Base-by-base conservation (phyloP, 2,888 invertebrate genomes). In the Plebejus anna region DNA sequence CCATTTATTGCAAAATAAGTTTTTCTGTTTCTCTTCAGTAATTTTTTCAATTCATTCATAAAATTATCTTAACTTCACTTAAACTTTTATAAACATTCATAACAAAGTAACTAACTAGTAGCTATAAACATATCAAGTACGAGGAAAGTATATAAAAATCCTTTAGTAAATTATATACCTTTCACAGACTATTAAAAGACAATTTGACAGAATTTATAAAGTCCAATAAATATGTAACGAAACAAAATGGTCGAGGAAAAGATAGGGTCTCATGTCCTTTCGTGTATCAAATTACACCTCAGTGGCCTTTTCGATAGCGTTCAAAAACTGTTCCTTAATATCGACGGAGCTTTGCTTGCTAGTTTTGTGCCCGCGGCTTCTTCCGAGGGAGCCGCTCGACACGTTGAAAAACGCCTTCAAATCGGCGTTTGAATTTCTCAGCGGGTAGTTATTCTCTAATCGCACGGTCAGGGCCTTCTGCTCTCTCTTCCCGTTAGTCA, bases 221-320 rank as follows among this genome's bases (percentile, higher is more conserved):
- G 16, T 13, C 7, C 66, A 2, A 36, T 13, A 13, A 66, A 66
- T 66, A 16, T 32, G 66, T 13, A 66, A 36, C 66, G 32, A 66
- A 66, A 66, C 11, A 9, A 6, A 66, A 66, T 36, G 32, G 32
- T 13, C 13, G 5, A 32, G 4, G 66, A 13, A 47, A 72, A 47
- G 22, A 22, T 22, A 22, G 22, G 22, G 22, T 22, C 22, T 47
- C 47, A 28, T 72, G 28, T 72, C 47, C 16, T n/a, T 32, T 22
- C 55, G 36, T 32, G 36, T 7, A 51, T 13, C n/a, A 28, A 78
- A 76, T 94, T 95, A 97, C 91, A 97, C 97, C 94, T 97, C 97
- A 80, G 97, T 97, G 76, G 97, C 97, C 82, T 97, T 97, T 84
- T 97, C 97, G 78, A 96, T 96, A 85, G 97, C 96, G 88, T 97